Conservation (phyloP, 2,888 invertebrate genomes). For the Aleiodes leptofemur region DNA sequence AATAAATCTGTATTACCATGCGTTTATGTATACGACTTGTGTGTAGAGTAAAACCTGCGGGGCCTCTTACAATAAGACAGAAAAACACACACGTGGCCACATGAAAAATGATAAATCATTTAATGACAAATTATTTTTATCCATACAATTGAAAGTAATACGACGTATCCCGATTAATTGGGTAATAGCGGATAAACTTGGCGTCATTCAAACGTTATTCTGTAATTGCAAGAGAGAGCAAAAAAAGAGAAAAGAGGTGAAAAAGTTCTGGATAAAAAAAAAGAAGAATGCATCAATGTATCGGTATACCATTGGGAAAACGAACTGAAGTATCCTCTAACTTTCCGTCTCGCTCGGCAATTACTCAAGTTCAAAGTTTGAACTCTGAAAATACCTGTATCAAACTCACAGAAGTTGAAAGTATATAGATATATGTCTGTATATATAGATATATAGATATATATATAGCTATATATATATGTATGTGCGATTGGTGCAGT, state of each 20-base stretch:
- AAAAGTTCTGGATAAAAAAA: neutral
- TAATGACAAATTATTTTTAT: conserved; percentile 10
- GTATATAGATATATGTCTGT: conserved; percentile 28
- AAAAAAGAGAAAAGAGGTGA: conserved; percentile 3
- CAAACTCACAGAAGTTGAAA: conserved; percentile 25
- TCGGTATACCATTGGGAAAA: conserved; percentile 28
- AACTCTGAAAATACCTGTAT: conserved; percentile 22
- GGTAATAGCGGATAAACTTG: neutral
- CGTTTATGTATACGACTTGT: conserved; percentile 23
- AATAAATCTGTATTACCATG: conserved; percentile 51
- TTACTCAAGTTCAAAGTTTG: conserved; percentile 62
- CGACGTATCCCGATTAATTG: conserved; percentile 5
- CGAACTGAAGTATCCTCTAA: conserved; percentile 12
- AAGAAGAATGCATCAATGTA: conserved; percentile 14
- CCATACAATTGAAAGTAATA: conserved; percentile 7
- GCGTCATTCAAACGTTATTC: no score
- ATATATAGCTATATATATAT: conserved; percentile 26
- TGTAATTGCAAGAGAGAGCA: neutral
- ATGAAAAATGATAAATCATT: conserved; percentile 22
- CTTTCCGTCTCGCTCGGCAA: conserved; percentile 50
- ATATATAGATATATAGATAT: no score
- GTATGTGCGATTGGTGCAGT: conserved; percentile 11
- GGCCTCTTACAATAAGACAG: conserved; percentile 1
- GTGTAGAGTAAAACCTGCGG: neutral
- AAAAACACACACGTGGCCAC: neutral